phyloP scores from a whole-genome alignment of 2,888 invertebrate species.

The Cabera pusaria region DNA sequence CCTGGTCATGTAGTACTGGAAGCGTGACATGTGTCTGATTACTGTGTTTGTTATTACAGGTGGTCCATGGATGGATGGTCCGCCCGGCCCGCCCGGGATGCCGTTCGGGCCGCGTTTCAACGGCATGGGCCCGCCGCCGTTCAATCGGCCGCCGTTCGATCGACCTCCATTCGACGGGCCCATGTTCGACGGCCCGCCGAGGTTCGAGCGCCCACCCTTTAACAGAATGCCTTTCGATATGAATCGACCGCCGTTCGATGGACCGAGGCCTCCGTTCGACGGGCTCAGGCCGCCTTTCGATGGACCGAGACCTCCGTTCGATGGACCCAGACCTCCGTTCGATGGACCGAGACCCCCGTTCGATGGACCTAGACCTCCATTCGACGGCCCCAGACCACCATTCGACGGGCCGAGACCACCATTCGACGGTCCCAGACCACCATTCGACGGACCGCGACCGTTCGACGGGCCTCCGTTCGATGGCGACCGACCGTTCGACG shows the following conservation, averaged over 20 bases:
- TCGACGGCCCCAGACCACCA: constrained; percentile 51
- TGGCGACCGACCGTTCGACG: constrained; percentile 47
- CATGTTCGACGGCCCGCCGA: too few relatives aligned
- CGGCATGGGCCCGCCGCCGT: constrained; percentile 34
- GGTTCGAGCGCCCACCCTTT: constrained; percentile 33
- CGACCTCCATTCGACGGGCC: constrained; percentile 54
- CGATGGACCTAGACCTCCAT: constrained; percentile 50
- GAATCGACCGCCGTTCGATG: constrained; percentile 55
- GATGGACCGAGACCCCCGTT: constrained; percentile 46
- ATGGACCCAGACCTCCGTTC: constrained; percentile 47
- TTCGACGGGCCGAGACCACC: constrained; percentile 50
- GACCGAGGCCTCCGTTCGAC: constrained; percentile 39
- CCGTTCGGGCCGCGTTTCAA: constrained; percentile 63
- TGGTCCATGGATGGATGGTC: constrained; percentile 75
- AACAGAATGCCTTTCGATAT: constrained; percentile 35
- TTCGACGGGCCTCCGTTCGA: constrained; percentile 53
- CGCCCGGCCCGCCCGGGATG: constrained; percentile 61
- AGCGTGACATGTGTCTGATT: too few relatives aligned
- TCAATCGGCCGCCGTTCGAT: constrained; percentile 50
- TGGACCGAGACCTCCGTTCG: constrained; percentile 51
- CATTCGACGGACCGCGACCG: constrained; percentile 54
- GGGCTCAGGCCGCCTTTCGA: constrained; percentile 49
- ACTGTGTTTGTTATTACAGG: constrained; percentile 14
- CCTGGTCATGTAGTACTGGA: too few relatives aligned
- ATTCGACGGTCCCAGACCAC: constrained; percentile 52